phyloP scores from a whole-genome alignment of 1,140 invertebrate species.

The Lucilia sericata region DNA sequence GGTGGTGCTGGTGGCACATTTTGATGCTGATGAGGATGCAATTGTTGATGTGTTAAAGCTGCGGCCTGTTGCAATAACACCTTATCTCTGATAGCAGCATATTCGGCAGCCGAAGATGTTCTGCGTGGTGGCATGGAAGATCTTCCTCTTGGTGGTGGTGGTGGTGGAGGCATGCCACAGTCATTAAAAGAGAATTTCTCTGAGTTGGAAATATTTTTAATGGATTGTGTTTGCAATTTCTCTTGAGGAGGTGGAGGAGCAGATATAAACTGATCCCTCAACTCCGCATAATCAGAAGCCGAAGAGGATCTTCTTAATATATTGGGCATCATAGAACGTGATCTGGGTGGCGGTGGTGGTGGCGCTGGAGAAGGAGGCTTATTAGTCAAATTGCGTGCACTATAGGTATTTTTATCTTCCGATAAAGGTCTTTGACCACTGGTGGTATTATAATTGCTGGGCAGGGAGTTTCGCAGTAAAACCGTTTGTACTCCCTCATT shows the following conservation, averaged over 20 bases:
- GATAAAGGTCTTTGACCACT: slow-evolving; percentile 15
- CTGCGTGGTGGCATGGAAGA: slow-evolving; percentile 57
- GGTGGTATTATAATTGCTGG: slow-evolving; percentile 55
- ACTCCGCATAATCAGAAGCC: slow-evolving; percentile 76
- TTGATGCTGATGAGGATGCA: slow-evolving; percentile 62
- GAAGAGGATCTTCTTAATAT: slow-evolving; percentile 75
- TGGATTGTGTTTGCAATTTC: slow-evolving; percentile 55
- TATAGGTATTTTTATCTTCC: slow-evolving; percentile 28
- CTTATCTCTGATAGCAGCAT: slow-evolving; percentile 64
- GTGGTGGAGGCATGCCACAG: slow-evolving; percentile 64
- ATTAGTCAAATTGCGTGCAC: not conserved
- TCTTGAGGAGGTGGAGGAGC: slow-evolving; percentile 50
- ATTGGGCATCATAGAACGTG: slow-evolving; percentile 68
- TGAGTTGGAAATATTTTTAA: slow-evolving; percentile 60
- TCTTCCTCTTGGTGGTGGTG: slow-evolving; percentile 65
- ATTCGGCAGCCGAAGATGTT: slow-evolving; percentile 63
- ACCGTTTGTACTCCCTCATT: slow-evolving; percentile 46
- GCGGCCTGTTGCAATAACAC: slow-evolving; percentile 61
- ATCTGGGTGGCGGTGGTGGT: slow-evolving; percentile 72
- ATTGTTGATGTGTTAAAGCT: slow-evolving; percentile 62
- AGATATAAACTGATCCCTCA: slow-evolving; percentile 63
- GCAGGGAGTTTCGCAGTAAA: slow-evolving; percentile 60
- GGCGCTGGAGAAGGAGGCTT: slow-evolving; percentile 68
- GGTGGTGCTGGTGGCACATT: slow-evolving; percentile 3
- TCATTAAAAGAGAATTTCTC: slow-evolving; percentile 65